Evolutionary conservation across 2,797 vertebrate species (phyloP).

Genomic region (Neosilurus mollespiculum): DNA sequence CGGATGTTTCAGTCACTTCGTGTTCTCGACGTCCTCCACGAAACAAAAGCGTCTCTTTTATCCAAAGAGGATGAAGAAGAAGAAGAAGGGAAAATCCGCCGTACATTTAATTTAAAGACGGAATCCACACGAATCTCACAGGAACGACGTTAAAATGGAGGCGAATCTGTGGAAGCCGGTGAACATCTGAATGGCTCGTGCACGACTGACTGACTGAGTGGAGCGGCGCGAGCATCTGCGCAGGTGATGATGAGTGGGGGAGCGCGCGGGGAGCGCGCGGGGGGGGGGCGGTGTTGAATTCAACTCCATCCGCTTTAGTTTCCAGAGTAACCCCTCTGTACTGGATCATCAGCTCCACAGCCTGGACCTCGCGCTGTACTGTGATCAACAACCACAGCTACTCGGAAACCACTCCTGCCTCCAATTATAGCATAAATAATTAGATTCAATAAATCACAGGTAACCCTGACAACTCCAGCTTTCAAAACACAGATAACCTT

Average conservation of each 20-base stretch:
- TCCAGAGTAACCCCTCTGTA: neutral
- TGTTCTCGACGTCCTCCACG: conserved; percentile 50
- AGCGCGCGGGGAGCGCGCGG: conserved; percentile 11
- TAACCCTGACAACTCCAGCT: too few species aligned
- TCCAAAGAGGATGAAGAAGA: neutral
- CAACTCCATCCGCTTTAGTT: neutral
- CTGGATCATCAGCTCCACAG: neutral
- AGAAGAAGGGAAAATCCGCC: too few species aligned
- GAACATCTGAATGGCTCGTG: conserved; percentile 34
- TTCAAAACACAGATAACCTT: too few species aligned
- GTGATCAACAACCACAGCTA: too few species aligned
- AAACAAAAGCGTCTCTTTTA: conserved; percentile 49
- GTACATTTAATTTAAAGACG: neutral
- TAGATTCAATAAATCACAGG: too few species aligned
- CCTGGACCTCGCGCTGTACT: too few species aligned
- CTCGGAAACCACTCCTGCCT: too few species aligned
- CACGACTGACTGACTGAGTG: conserved; percentile 52
- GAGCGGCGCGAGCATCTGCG: conserved; percentile 46
- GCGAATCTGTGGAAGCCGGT: conserved; percentile 45
- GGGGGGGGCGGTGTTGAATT: neutral
- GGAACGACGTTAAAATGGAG: conserved; percentile 64
- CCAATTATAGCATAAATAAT: too few species aligned
- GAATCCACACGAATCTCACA: neutral
- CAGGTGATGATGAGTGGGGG: conserved; percentile 49
- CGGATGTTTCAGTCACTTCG: conserved; percentile 62